phyloP scores from a whole-genome alignment of 1,140 invertebrate species.

The Nasonia longicornis region DNA sequence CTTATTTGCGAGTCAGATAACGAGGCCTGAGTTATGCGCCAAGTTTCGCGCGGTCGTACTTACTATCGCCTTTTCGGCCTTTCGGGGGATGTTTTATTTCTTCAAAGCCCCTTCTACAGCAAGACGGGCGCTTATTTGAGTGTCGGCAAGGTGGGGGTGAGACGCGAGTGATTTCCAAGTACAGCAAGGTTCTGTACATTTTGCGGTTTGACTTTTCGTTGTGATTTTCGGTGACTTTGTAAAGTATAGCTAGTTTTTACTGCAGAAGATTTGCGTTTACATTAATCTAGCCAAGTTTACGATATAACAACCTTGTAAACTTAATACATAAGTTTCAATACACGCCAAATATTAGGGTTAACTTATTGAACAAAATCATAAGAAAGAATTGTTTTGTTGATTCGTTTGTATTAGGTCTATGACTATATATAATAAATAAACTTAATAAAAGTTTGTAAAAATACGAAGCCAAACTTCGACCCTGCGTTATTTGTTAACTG shows the following conservation, averaged over 20 bases:
- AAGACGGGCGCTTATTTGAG: background rate
- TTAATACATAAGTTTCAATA: background rate
- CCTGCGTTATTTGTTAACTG: background rate
- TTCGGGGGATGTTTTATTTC: conserved; percentile 57
- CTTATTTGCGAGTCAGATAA: conserved; percentile 72
- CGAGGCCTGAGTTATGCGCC: conserved; percentile 68
- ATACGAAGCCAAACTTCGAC: background rate
- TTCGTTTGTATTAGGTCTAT: background rate
- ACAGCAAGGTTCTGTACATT: no score
- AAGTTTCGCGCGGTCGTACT: conserved; percentile 61
- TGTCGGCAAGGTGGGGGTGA: background rate
- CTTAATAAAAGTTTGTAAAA: background rate
- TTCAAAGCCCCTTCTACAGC: background rate
- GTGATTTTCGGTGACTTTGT: no score
- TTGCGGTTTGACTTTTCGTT: no score
- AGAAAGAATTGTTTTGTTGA: background rate
- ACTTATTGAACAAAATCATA: no score
- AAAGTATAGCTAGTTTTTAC: no score
- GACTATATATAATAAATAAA: background rate
- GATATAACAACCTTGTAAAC: background rate
- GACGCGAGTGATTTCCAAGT: background rate
- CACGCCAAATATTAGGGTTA: background rate
- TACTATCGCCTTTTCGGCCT: conserved; percentile 44
- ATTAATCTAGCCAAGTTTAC: background rate
- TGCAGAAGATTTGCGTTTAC: no score